These are phyloP conservation scores for Caradrina kadenii DNA, from an alignment of 2,888 invertebrate species.

Conservation along the genomic window DNA sequence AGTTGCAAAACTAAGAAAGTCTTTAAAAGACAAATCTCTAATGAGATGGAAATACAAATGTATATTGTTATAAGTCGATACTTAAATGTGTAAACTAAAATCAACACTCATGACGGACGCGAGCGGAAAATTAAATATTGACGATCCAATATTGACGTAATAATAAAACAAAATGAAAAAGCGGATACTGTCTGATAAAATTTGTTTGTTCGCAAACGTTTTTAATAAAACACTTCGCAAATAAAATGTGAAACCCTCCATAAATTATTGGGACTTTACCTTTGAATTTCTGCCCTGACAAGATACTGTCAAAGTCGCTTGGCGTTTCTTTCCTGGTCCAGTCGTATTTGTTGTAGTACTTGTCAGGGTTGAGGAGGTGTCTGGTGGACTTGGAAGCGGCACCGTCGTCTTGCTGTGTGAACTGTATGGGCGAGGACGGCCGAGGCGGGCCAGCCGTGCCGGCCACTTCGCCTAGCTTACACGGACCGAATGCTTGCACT, in stretches of 20 bases:
- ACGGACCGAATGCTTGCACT: conserved; percentile 94
- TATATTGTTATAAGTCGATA: neutral
- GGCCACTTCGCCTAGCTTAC: conserved; percentile 92
- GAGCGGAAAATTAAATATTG: conserved; percentile 69
- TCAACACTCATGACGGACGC: conserved; percentile 35
- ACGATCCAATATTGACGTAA: conserved; percentile 69
- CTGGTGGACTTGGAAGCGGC: conserved; percentile 95
- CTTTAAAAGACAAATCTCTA: neutral
- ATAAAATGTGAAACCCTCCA: conserved; percentile 14
- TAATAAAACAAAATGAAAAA: conserved; percentile 68
- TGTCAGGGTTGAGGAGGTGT: conserved; percentile 93
- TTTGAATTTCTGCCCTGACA: conserved; percentile 86
- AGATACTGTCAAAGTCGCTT: conserved; percentile 84
- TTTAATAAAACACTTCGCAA: conserved; percentile 56
- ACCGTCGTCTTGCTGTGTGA: conserved; percentile 94
- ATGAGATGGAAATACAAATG: conserved; percentile 1
- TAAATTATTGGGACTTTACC: conserved; percentile 69
- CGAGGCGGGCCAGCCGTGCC: conserved; percentile 94
- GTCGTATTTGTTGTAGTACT: conserved; percentile 91
- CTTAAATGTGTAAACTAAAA: conserved; percentile 25
- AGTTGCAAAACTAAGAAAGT: neutral
- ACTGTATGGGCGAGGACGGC: conserved; percentile 94
- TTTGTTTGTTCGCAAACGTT: conserved; percentile 65
- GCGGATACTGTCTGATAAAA: conserved; percentile 63
- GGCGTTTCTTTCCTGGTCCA: conserved; percentile 90